Percentiles rank a stretch among this genome's conserved stretches.
These are phyloP conservation scores for Acropora tenuis DNA, from an alignment of 64 coral and sea anemone species.

Conservation along the genomic window DNA sequence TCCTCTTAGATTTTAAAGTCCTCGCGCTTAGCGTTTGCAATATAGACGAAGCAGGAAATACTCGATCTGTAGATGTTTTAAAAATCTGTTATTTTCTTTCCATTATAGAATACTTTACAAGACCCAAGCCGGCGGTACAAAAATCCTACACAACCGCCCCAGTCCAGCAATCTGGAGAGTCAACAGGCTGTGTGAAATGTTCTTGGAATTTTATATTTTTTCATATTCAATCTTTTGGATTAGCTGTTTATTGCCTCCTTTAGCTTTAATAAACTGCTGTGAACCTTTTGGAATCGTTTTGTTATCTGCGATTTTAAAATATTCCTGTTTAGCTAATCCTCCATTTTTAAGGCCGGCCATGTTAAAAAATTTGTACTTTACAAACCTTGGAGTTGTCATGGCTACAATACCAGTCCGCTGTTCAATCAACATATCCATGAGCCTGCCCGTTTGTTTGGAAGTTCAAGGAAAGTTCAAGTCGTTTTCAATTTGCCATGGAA, in stretches of 20 bases:
- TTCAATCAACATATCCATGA: too few relatives aligned
- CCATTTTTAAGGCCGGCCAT: too few relatives aligned
- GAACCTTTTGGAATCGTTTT: neutral
- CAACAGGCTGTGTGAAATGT: neutral
- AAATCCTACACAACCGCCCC: neutral
- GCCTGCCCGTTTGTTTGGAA: too few relatives aligned
- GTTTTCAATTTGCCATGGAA: too few relatives aligned
- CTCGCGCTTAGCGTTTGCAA: too few relatives aligned
- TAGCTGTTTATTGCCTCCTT: neutral
- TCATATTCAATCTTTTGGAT: neutral
- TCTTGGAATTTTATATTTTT: neutral
- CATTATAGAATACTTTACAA: conserved; percentile 11
- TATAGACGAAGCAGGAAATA: too few relatives aligned
- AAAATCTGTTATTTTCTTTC: neutral
- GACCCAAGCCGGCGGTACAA: neutral
- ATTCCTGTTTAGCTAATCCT: too few relatives aligned
- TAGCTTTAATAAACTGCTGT: neutral
- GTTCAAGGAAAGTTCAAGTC: too few relatives aligned
- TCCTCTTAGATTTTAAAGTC: too few relatives aligned
- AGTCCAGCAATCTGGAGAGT: neutral
- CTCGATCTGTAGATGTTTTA: too few relatives aligned
- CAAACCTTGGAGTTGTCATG: neutral
- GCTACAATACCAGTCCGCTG: conserved; percentile 9
- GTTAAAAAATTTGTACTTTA: too few relatives aligned
- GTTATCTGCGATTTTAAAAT: neutral